Evolutionary conservation across 2,797 vertebrate genomes (phyloP), one percentile per base, ranked within the genome.

Genomic region (Myotis findleyi): DNA sequence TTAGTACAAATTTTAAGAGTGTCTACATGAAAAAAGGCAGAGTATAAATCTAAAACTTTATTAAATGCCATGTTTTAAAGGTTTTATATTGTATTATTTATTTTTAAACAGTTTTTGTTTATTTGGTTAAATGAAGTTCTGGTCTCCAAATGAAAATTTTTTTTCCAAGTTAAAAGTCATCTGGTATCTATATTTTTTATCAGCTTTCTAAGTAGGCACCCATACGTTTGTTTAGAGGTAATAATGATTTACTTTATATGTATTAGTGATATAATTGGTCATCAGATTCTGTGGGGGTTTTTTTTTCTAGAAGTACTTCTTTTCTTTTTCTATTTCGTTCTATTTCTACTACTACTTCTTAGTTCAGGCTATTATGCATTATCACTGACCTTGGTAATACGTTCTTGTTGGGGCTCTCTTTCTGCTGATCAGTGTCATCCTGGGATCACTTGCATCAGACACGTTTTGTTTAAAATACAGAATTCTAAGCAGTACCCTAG

Each of bases 51-150:
- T 27, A 80, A 79, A 86, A 62, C 30, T 73, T 71, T 49, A 75
- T 93, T 84, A 91, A 94, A 76, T 95, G 25, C 21, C 25, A 20
- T 84, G 4, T 75, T 84, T 69, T 59, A 57, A 76, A 80, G 27
- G 25, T 93, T 90, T 69, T 87, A 47, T 87, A 62, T 96, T 13
- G 20, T 57, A 84, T 44, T 89, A 3, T 62, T 87, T 77, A n/a
- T 95, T 91, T 93, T 90, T 82, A 86, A 71, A 72, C 27, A 92
- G 5, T 89, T 27, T 93, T 90, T 69, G 16, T 62, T 90, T 69
- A 17, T 90, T 75, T 93, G 59, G n/a, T 91, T 94, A 80, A 87
- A 44, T 89, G 51, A 92, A 92, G 7, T 86, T 96, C 25, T 89
- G n/a, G 87, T 93, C 41, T 84, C 20, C 84, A 87, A 33, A 20